Percentiles rank a stretch among this genome's conserved stretches.
Conservation (phyloP, 2,797 vertebrate species). For the Xerus rutilus region DNA sequence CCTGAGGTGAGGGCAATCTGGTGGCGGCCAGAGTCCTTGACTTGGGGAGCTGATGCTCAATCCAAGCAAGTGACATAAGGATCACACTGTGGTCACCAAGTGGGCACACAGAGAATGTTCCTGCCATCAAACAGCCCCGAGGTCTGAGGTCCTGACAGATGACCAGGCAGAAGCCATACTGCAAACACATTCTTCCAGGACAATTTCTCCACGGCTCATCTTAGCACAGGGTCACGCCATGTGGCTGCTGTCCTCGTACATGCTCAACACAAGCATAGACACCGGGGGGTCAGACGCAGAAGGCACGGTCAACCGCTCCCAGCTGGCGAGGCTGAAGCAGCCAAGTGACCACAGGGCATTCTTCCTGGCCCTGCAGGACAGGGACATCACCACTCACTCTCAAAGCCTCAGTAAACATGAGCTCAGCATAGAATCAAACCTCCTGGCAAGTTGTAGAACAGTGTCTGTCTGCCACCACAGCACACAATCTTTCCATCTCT, state of each 20-base stretch:
- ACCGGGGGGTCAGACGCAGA: neutral
- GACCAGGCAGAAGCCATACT: neutral
- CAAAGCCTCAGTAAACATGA: neutral
- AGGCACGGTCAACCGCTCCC: neutral
- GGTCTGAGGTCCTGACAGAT: neutral
- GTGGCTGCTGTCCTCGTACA: too few species aligned
- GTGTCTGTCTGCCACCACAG: neutral
- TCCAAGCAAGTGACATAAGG: fast-evolving
- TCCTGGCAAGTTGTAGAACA: neutral
- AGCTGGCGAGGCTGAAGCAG: neutral
- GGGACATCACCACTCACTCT: neutral
- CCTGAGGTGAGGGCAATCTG: neutral
- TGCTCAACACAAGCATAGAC: fast-evolving
- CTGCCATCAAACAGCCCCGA: neutral
- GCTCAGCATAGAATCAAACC: neutral
- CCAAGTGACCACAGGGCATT: neutral
- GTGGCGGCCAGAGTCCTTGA: neutral
- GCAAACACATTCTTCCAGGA: neutral
- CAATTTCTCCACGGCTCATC: neutral
- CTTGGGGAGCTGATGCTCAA: neutral
- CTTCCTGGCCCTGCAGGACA: neutral
- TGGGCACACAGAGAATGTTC: too few species aligned
- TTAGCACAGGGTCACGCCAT: fast-evolving
- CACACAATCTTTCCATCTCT: conserved; percentile 10
- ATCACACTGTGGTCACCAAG: fast-evolving